Percentiles rank a stretch among this genome's conserved stretches.
Conservation (phyloP, 2,888 invertebrate species). For the Sceliomorpha sp. region DNA sequence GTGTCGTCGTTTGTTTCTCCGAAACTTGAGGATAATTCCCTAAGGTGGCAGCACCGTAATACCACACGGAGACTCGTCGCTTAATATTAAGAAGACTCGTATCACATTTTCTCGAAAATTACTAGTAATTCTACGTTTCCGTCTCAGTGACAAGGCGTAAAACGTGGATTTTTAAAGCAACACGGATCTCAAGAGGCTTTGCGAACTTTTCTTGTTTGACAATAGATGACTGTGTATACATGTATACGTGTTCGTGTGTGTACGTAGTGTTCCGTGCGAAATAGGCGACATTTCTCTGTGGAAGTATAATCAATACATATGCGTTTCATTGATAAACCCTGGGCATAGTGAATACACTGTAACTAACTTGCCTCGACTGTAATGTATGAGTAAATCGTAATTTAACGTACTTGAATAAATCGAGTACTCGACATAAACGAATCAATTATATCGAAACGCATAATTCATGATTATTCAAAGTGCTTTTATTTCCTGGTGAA, state of each 20-base stretch:
- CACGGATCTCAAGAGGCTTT: background rate
- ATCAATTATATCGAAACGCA: conserved; percentile 21
- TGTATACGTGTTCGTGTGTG: too few relatives aligned
- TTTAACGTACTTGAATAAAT: background rate
- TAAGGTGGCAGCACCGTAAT: too few relatives aligned
- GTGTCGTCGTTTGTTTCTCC: too few relatives aligned
- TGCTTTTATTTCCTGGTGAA: too few relatives aligned
- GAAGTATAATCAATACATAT: conserved; percentile 23
- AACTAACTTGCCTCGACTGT: conserved; percentile 18
- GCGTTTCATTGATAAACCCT: conserved; percentile 70
- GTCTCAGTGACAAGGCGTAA: too few relatives aligned
- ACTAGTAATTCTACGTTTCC: conserved; percentile 7
- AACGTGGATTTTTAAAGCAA: too few relatives aligned
- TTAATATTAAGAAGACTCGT: too few relatives aligned
- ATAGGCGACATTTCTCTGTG: conserved; percentile 5
- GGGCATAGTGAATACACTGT: conserved; percentile 68
- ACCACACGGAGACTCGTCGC: too few relatives aligned
- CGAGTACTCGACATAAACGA: background rate
- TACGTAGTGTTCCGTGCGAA: conserved; percentile 22
- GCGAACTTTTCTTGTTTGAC: conserved; percentile 9
- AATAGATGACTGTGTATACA: conserved; percentile 19
- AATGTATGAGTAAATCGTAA: background rate
- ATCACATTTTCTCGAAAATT: conserved; percentile 19
- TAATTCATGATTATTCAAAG: conserved; percentile 18
- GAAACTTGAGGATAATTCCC: too few relatives aligned